phyloP scores from a whole-genome alignment of 1,140 invertebrate species.

The Bombyx mandarina region DNA sequence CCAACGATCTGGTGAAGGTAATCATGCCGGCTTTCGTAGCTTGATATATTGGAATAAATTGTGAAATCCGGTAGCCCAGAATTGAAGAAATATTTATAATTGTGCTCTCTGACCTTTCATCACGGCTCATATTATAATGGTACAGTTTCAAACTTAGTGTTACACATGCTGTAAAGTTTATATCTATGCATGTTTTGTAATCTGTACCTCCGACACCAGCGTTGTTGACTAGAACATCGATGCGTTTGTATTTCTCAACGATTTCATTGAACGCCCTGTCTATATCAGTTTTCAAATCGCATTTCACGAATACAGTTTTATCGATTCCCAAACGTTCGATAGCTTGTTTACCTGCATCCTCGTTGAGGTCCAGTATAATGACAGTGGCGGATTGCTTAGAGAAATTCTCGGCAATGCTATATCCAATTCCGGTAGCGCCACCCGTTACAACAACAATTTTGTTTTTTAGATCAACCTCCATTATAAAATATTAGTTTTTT shows the following conservation, averaged over 20 bases:
- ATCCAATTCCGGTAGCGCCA: background rate
- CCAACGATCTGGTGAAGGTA: background rate
- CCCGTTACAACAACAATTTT: background rate
- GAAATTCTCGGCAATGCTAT: background rate
- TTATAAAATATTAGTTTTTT: background rate
- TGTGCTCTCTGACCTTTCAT: background rate
- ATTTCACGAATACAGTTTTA: background rate
- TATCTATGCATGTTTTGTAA: background rate
- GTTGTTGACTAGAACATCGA: constrained; percentile 1
- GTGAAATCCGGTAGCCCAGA: background rate
- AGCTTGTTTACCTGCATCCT: background rate
- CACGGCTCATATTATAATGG: background rate
- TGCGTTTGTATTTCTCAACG: background rate
- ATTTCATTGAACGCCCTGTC: background rate
- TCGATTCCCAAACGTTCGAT: background rate
- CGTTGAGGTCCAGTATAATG: background rate
- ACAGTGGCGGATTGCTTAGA: background rate
- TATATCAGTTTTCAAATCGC: background rate
- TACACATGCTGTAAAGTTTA: background rate
- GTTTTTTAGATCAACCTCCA: background rate
- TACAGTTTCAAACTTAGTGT: background rate
- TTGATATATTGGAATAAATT: background rate
- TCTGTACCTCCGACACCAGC: background rate
- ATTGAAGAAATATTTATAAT: background rate
- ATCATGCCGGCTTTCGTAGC: background rate